Evolutionary conservation across 2,113 vertebrate species (phyloP), one percentile per base, ranked within the genome.

Genomic region (Plecotus auritus): DNA sequence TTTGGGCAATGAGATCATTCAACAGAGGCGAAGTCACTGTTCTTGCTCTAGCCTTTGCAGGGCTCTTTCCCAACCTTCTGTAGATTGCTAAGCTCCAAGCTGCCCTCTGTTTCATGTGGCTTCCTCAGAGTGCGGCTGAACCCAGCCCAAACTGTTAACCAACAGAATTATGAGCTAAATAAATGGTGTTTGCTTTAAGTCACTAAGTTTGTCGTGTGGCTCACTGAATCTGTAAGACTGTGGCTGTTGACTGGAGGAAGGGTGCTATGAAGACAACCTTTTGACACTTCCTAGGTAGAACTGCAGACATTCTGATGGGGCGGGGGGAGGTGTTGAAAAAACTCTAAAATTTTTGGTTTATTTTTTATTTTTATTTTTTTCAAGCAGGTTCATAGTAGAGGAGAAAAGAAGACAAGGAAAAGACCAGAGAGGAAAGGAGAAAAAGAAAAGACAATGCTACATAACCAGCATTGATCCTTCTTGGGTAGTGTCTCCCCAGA

Each of bases 1-100:
- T 61, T 69, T 82, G 49, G 40, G 40, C 73, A 91, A 81, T 93
- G 89, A 89, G 92, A 84, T 86, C 45, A 93, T 42, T 51, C 85
- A 73, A 87, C 32, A 42, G n/a, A 89, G 28, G 17, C 30, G 28
- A 80, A 56, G 5, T 66, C 45, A 7, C 30, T 61, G 54, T 76
- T 72, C 74, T 88, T 64, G 28, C 30, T 90, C 12, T 20, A 2
- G 47, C 42, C 76, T 20, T 93, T 26, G 0, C 2, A 11, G 40
- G 51, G 45, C 54, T 70, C 80, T 85, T 70, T 64, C 30, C 66
- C 26, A 54, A 22, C 30, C 26, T 26, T 30, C 13, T 18, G n/a
- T 0, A 56, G 86, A 22, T n/a, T 26, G 73, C 61, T 73, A 9
- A 73, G 8, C 26, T 80, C 91, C 45, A 20, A 23, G 28, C 12